Evolutionary conservation across 2,888 invertebrate genomes (phyloP), one percentile per base, ranked within the genome.

Genomic region (Hypercompe scribonia): DNA sequence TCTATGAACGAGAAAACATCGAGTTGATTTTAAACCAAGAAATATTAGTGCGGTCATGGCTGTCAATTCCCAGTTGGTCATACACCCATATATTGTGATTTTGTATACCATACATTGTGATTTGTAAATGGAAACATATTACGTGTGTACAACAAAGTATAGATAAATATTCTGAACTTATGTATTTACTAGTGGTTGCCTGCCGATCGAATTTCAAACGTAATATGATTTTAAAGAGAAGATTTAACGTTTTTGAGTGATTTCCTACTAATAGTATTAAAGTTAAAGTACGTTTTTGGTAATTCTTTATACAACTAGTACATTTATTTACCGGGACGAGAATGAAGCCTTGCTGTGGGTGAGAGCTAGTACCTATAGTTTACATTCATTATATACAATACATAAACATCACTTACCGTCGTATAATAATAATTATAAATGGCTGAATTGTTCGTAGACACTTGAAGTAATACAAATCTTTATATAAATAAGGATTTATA

Each of bases 31-130:
- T 74, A 74, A 76, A 74, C 77, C 68, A 68, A 78, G 75, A 67
- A 67, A 66, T 73, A 68, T 73, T 78, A 68, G 66, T 54, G 31
- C 65, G 78, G 54, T 77, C 75, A 61, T 74, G 82, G 77, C 73
- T 79, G 68, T 74, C 81, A 83, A 79, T 82, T 78, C 21, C 63
- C 77, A 78, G 74, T 81, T 21, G 58, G 31, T 3, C 58, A 71
- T n/a, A n/a, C n/a, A n/a, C n/a, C 65, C 71, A 42, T 42, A 28
- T 31, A 63, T 64, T 70, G n/a, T 3, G 18, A 46, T 46, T 70
- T 70, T 34, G 13, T 3, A 70, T 33, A 70, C 46, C 39, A 5
- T 68, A 3, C n/a, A n/a, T 2, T 34, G 34, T 31, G 15, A 5
- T 5, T 64, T 34, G 10, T 34, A 10, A 64, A 34, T 34, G 1